Base-by-base conservation (phyloP, 2,797 vertebrate genomes). In the Coreius guichenoti region DNA sequence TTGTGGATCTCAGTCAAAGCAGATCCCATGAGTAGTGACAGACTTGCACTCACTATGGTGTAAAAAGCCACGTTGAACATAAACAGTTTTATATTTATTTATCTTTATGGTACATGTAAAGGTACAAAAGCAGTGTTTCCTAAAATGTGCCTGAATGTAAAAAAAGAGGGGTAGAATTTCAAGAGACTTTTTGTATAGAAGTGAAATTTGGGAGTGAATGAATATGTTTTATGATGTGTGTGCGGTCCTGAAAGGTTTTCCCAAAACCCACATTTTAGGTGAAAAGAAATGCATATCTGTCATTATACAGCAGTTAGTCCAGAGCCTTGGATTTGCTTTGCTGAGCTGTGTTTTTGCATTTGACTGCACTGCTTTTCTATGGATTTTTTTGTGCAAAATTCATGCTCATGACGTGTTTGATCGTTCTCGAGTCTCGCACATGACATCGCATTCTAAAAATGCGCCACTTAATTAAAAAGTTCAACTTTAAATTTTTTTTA, bases 1-100 rank as follows among this genome's bases (percentile, higher is more conserved):
- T 94, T 99, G 83, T 99, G 98, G 98, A 99, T 99, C 88, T 97
- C 98, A 0, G 96, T 97, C 29, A 97, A 98, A 91, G 92, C 95
- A 1, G 97, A 96, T 85, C 94, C 97, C 1, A 93, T 97, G 85
- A 95, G 95, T 74, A 92, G 96, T 58, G 97, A 99, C 88, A 96
- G 96, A 89, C 93, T 96, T 11, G 91, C 92, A 14, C 88, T 94
- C 78, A 90, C 91, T 2, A 88, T 90, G 91, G 90, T 92, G 58
- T 95, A 92, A 80, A 45, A 12, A 73, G n/a, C 23, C 81, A 72
- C 14, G 29, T 68, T 76, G 33, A 77, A 39, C 58, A 47, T 29
- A 31, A 68, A 81, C 45, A 74, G 0, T 67, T 70, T 51, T 65
- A 82, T 91, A 81, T 92, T 63, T 91, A 88, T 88, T 90, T 86